Evolutionary conservation across 2,888 invertebrate species (phyloP).

Genomic region (Lutraria lutraria): DNA sequence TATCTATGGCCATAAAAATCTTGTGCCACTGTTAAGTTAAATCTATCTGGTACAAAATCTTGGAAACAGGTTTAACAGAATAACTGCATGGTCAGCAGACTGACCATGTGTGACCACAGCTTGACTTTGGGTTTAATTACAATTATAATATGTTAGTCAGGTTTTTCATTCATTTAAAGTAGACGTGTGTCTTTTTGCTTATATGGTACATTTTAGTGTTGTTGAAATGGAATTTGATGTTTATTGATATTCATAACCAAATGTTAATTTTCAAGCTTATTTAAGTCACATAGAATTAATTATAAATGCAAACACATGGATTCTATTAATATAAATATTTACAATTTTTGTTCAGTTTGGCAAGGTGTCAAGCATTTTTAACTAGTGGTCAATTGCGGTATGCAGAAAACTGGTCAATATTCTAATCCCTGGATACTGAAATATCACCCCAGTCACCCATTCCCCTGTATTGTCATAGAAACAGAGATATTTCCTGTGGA

Average conservation of each 20-base stretch:
- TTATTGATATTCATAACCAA: neutral
- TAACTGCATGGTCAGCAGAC: too few species aligned
- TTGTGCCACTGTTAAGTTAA: too few species aligned
- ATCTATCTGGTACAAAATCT: too few species aligned
- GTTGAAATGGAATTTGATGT: neutral
- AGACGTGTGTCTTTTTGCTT: too few species aligned
- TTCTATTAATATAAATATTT: neutral
- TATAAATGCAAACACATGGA: neutral
- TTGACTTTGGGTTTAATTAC: neutral
- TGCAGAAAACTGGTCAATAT: neutral
- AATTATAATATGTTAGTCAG: too few species aligned
- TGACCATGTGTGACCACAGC: conserved; percentile 27
- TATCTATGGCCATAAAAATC: too few species aligned
- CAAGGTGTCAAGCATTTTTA: neutral
- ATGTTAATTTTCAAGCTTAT: neutral
- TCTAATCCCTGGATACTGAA: neutral
- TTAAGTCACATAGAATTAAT: neutral
- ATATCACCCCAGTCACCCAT: neutral
- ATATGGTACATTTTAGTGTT: neutral
- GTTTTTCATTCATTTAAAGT: too few species aligned
- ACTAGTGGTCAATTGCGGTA: neutral
- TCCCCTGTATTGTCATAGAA: neutral
- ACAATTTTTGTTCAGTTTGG: neutral
- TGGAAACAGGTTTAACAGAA: too few species aligned
- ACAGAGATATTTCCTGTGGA: neutral